Percentiles rank a stretch among this genome's conserved stretches.
These are phyloP conservation scores for Coracopsis vasa DNA, from an alignment of 2,113 vertebrate genomes.

Conservation along the genomic window DNA sequence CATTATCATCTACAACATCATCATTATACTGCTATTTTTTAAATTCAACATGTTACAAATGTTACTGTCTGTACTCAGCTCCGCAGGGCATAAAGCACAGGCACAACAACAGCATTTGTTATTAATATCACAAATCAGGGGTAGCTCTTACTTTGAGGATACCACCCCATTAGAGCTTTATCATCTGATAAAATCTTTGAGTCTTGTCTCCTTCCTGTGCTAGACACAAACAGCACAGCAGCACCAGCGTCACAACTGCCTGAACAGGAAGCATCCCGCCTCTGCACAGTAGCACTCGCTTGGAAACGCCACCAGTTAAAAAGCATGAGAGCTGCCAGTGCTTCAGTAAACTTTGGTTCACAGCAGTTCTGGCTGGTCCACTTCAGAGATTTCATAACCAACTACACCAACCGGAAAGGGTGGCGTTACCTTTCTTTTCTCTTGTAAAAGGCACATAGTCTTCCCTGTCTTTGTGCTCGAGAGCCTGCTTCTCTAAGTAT, in stretches of 20 bases:
- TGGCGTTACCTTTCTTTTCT: constrained; percentile 88
- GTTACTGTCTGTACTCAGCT: background rate
- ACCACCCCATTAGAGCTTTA: background rate
- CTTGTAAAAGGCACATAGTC: constrained; percentile 92
- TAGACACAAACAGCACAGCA: background rate
- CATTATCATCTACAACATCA: background rate
- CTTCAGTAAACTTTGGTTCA: background rate
- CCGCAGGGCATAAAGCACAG: background rate
- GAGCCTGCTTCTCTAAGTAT: constrained; percentile 92
- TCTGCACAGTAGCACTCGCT: background rate
- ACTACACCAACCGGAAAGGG: background rate
- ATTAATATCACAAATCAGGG: background rate
- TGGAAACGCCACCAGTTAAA: fast-evolving
- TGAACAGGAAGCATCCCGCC: background rate
- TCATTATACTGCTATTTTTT: background rate
- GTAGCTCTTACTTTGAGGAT: background rate
- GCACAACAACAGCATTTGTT: background rate
- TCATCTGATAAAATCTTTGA: background rate
- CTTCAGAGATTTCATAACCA: background rate
- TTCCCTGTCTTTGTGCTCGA: constrained; percentile 92
- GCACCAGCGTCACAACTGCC: background rate
- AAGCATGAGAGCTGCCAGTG: background rate
- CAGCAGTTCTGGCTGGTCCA: background rate
- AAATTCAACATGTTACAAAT: background rate
- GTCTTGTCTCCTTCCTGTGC: constrained; percentile 8